Percentiles rank a stretch among this genome's conserved stretches.
phyloP scores from a whole-genome alignment of 2,113 vertebrate genomes.

The Microtus richardsoni region DNA sequence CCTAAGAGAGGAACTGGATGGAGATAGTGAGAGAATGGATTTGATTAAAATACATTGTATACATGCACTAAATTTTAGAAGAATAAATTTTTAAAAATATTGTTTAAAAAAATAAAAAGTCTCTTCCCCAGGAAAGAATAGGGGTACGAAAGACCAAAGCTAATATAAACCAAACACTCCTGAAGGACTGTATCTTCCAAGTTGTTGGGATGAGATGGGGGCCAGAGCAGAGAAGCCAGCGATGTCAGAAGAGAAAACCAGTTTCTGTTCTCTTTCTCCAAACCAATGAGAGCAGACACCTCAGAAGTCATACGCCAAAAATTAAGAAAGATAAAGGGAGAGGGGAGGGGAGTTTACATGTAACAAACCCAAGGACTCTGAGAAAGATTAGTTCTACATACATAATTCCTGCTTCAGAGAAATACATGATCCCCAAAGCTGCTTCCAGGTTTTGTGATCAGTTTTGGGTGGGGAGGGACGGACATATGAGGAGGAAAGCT shows the following conservation, averaged over 20 bases:
- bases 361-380: background rate
- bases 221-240: background rate
- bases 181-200: background rate
- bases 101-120: background rate
- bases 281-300: background rate
- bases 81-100: background rate
- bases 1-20: background rate
- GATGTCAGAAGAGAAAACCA: slow-evolving; percentile 1
- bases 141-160: accelerated
- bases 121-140: background rate
- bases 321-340: background rate
- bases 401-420: background rate
- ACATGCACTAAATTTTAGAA: background rate
- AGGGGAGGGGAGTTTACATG: background rate
- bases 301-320: slow-evolving; percentile 26
- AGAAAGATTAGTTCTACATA: background rate
- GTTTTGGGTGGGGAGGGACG: background rate
- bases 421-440: background rate
- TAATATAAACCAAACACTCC: background rate
- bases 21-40: too few species aligned
- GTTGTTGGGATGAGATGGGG: background rate
- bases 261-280: background rate
- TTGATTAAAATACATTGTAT: background rate
- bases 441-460: background rate
- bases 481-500: background rate